A percentile compares a stretch with the other conserved stretches of the same genome.
phyloP scores from a whole-genome alignment of 2,797 vertebrate species.

The Spinus pinus region DNA sequence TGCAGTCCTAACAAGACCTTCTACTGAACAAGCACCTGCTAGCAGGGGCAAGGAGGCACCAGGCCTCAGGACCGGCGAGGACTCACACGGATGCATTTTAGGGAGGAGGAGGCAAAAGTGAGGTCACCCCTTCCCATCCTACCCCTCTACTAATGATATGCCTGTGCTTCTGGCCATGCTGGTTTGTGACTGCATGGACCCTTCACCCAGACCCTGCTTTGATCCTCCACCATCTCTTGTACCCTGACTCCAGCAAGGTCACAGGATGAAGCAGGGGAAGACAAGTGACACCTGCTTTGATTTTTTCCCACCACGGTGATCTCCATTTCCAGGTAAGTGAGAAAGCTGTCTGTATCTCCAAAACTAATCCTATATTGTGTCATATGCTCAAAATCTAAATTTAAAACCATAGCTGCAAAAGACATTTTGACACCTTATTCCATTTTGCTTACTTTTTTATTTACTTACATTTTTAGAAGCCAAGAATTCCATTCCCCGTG shows the following conservation, averaged over 20 bases:
- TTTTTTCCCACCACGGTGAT: neutral
- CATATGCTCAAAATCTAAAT: neutral
- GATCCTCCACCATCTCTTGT: neutral
- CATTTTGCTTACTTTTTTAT: neutral
- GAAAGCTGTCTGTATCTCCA: neutral
- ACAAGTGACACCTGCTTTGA: neutral
- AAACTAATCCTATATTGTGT: neutral
- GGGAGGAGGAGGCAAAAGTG: neutral
- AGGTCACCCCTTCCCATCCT: neutral
- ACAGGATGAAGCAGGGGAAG: neutral
- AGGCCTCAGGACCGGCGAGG: rapidly evolving
- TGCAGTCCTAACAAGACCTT: neutral
- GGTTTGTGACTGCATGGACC: neutral
- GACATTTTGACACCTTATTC: neutral
- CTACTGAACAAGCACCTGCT: neutral
- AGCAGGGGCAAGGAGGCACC: neutral
- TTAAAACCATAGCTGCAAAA: neutral
- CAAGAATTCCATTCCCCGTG: conserved; percentile 96
- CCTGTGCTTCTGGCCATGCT: neutral
- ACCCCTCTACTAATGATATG: neutral
- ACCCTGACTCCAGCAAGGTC: neutral
- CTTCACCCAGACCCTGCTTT: neutral
- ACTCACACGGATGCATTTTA: rapidly evolving
- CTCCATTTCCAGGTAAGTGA: neutral
- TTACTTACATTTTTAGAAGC: conserved; percentile 95